Conservation (phyloP, 2,888 invertebrate genomes). For the Furcula furcula region DNA sequence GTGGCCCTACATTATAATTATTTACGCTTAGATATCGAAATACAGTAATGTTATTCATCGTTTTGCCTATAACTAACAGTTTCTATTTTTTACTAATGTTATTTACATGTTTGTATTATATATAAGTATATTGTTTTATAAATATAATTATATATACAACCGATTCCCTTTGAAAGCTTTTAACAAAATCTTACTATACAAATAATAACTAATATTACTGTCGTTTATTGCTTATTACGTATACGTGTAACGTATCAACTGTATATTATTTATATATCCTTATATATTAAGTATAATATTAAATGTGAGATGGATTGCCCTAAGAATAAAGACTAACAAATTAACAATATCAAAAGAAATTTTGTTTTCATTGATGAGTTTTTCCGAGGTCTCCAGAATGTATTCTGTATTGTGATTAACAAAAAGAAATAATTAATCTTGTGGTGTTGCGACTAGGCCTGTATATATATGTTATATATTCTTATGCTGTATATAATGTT, state of each 20-base stretch:
- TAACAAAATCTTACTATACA: too few relatives aligned
- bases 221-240: too few relatives aligned
- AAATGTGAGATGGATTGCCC: constrained; percentile 9
- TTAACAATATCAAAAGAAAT: constrained; percentile 23
- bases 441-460: constrained; percentile 18
- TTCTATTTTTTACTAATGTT: neutral
- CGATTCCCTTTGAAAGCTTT: too few relatives aligned
- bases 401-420: constrained; percentile 54
- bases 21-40: constrained; percentile 1
- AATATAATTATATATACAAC: constrained; percentile 5
- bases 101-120: neutral
- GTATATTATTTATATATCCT: constrained; percentile 4
- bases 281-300: constrained; percentile 7
- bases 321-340: constrained; percentile 21
- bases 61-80: constrained; percentile 9
- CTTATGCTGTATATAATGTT: too few relatives aligned
- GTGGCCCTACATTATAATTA: constrained; percentile 15
- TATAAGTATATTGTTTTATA: neutral
- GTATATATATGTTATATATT: too few relatives aligned
- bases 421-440: constrained; percentile 25
- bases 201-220: too few relatives aligned
- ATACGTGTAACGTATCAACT: too few relatives aligned
- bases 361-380: constrained; percentile 17
- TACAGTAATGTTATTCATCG: neutral
- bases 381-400: constrained; percentile 27